Evolutionary conservation across 2,888 invertebrate genomes (phyloP).

Genomic region (Lutraria lutraria): DNA sequence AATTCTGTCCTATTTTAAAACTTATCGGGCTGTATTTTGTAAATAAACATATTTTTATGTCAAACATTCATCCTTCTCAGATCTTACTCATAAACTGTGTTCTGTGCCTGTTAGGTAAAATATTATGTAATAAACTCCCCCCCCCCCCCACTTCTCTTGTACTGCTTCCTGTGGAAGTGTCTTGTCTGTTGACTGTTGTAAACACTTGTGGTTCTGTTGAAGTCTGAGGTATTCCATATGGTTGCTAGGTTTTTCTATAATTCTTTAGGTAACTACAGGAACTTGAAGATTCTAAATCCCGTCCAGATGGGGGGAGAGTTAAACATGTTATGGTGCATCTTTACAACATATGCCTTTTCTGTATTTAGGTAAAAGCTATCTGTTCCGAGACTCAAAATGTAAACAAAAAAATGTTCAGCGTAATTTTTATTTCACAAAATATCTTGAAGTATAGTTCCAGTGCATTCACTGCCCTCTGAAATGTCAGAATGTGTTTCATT

Average conservation of each 20-base stretch:
- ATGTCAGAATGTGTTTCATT: no score
- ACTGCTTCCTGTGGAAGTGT: not conserved
- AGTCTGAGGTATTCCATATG: not conserved
- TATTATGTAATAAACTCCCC: not conserved
- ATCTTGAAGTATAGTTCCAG: not conserved
- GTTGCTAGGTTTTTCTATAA: not conserved
- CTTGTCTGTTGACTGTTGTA: conserved; percentile 7
- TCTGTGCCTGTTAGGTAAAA: not conserved
- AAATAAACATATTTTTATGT: not conserved
- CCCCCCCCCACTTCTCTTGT: not conserved
- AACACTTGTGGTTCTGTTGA: not conserved
- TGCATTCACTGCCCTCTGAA: no score
- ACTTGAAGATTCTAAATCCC: not conserved
- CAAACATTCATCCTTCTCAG: not conserved
- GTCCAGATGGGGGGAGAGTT: not conserved
- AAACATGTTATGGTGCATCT: not conserved
- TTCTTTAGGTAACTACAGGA: not conserved
- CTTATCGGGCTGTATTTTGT: not conserved
- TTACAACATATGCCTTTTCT: conserved; percentile 9
- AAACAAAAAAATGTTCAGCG: not conserved
- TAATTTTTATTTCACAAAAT: not conserved
- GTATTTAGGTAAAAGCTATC: conserved; percentile 12
- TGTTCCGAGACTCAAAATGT: not conserved
- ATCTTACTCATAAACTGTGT: not conserved
- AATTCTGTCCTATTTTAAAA: not conserved